Evolutionary conservation across 2,888 invertebrate species (phyloP).

Genomic region (Minunthozetes semirufus): DNA sequence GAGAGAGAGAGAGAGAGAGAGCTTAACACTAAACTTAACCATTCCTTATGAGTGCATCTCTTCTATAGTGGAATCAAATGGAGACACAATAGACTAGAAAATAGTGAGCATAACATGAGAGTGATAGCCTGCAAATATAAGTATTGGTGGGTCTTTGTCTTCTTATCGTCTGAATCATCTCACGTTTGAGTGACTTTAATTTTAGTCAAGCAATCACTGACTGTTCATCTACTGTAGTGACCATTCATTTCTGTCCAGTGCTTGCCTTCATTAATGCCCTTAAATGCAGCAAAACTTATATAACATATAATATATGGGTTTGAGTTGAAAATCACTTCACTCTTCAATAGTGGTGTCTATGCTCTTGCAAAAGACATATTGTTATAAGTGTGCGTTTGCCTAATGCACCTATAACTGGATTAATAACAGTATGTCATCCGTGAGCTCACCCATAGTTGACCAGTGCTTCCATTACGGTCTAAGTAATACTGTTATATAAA

Average conservation of each 20-base stretch:
- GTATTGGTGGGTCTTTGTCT: neutral
- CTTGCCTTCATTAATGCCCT: slow-evolving; percentile 36
- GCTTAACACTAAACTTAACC: neutral
- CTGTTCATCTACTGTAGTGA: neutral
- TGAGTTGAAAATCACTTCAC: neutral
- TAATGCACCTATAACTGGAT: slow-evolving; percentile 43
- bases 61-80: neutral
- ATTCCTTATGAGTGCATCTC: neutral
- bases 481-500: slow-evolving; percentile 16
- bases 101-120: neutral
- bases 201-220: slow-evolving; percentile 24
- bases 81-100: neutral
- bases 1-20: neutral
- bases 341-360: neutral
- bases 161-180: slow-evolving; percentile 1
- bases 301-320: slow-evolving; percentile 9
- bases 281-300: neutral
- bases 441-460: slow-evolving; percentile 7
- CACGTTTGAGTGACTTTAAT: slow-evolving; percentile 20
- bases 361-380: neutral
- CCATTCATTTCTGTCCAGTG: slow-evolving; percentile 29
- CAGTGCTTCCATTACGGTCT: slow-evolving; percentile 7
- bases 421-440: slow-evolving; percentile 42
- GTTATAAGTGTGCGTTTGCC: neutral
- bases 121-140: neutral